Base-by-base conservation (phyloP, 2,888 invertebrate species). In the Nephrocerus scutellatus region DNA sequence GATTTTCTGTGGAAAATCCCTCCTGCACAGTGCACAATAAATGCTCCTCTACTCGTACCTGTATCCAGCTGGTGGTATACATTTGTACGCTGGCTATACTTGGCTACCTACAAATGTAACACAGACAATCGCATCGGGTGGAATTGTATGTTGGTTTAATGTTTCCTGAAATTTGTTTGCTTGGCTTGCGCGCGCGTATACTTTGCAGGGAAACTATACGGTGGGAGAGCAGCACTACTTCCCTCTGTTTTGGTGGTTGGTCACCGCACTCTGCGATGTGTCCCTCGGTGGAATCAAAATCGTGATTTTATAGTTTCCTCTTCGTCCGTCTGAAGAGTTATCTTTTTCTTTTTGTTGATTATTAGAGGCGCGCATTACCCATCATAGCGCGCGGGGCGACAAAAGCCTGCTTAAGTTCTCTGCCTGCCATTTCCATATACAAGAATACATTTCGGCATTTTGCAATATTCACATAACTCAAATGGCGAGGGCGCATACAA, bases 401-500 rank as follows among this genome's bases (percentile, higher is more conserved):
- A n/a, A n/a, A n/a, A n/a, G n/a, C n/a, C n/a, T n/a, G n/a, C n/a
- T n/a, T n/a, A n/a, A n/a, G n/a, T n/a, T n/a, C n/a, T n/a, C n/a
- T n/a, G n/a, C n/a, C n/a, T n/a, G n/a, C n/a, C n/a, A n/a, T n/a
- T n/a, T n/a, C n/a, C n/a, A n/a, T n/a, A n/a, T n/a, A n/a, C n/a
- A n/a, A n/a, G n/a, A n/a, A n/a, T n/a, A n/a, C n/a, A n/a, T n/a
- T n/a, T n/a, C n/a, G n/a, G n/a, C n/a, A n/a, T n/a, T n/a, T n/a
- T n/a, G n/a, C 43, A 43, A 46, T 43, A 40, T 46, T 43, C 45
- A 46, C 43, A 46, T 46, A 46, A 46, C 40, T 46, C 45, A 46
- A 47, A 48, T 43, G 39, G 42, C 41, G 47, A 48, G 47, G 47
- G 48, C 48, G 48, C 48, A 48, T 48, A 48, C 48, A 48, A 48